Conservation (phyloP, 2,113 vertebrate species). For the Platysteira castanea region DNA sequence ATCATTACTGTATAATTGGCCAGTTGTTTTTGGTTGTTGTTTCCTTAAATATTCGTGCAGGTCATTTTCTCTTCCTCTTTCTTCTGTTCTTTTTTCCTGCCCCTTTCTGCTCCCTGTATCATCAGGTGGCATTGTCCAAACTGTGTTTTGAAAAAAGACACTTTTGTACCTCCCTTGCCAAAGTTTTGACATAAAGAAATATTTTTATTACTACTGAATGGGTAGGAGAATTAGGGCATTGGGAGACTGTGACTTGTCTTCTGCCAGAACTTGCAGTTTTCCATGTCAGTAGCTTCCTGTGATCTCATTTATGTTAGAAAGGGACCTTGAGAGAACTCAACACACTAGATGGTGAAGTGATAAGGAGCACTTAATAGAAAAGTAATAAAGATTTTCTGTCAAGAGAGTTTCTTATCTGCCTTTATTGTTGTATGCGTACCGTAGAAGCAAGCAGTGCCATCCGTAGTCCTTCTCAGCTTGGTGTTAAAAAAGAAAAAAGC, state of each 20-base stretch:
- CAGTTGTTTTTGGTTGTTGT: background rate
- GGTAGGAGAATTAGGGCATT: background rate
- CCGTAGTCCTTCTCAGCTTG: background rate
- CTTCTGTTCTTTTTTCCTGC: background rate
- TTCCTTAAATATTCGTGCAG: background rate
- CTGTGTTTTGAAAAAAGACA: background rate
- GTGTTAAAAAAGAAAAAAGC: background rate
- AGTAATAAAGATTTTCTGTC: slow-evolving; percentile 32
- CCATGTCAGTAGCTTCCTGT: background rate
- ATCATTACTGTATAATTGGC: background rate
- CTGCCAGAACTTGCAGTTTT: background rate
- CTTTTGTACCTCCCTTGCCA: background rate
- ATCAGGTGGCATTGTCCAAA: background rate
- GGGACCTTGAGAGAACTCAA: background rate
- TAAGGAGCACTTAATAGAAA: slow-evolving; percentile 1
- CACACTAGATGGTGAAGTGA: background rate
- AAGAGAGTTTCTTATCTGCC: background rate
- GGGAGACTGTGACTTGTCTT: background rate
- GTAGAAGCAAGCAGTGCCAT: background rate
- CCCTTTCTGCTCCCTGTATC: background rate
- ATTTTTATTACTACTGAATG: background rate
- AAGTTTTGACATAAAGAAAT: background rate
- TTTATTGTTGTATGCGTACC: background rate
- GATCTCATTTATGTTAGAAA: background rate
- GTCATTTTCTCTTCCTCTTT: background rate